These are phyloP conservation scores for Mareca penelope DNA, from an alignment of 2,797 vertebrate genomes.

Conservation along the genomic window DNA sequence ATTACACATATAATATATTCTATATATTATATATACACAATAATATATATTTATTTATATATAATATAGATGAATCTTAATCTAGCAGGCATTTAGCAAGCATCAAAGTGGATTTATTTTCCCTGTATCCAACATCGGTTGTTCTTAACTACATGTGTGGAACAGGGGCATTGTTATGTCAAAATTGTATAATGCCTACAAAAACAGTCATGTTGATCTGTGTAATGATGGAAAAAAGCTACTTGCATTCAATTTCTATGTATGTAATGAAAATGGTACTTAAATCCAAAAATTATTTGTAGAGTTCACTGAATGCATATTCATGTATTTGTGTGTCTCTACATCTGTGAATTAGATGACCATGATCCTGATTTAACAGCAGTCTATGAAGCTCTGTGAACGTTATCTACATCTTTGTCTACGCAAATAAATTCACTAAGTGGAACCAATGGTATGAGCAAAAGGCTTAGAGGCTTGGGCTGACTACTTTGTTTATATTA, in stretches of 20 bases:
- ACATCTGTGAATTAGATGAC: background rate
- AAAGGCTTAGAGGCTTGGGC: background rate
- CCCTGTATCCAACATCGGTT: background rate
- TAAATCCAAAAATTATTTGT: background rate
- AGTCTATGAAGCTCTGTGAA: rapidly evolving
- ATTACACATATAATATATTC: too few relatives aligned
- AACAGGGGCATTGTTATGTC: background rate
- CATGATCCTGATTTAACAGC: background rate
- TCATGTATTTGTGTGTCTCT: background rate
- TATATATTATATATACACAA: too few relatives aligned
- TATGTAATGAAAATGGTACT: background rate
- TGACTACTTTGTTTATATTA: background rate
- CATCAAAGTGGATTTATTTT: background rate
- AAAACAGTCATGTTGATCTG: rapidly evolving
- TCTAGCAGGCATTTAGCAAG: background rate
- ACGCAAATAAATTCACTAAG: background rate
- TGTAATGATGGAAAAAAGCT: background rate
- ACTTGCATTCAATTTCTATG: background rate
- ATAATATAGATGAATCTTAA: background rate
- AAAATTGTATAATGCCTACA: background rate
- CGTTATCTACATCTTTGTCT: background rate
- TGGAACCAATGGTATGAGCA: rapidly evolving
- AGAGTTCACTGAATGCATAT: background rate
- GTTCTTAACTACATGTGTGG: background rate
- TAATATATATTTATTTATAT: too few relatives aligned